phyloP scores from a whole-genome alignment of 2,888 invertebrate genomes.

The Philereme vetulata region DNA sequence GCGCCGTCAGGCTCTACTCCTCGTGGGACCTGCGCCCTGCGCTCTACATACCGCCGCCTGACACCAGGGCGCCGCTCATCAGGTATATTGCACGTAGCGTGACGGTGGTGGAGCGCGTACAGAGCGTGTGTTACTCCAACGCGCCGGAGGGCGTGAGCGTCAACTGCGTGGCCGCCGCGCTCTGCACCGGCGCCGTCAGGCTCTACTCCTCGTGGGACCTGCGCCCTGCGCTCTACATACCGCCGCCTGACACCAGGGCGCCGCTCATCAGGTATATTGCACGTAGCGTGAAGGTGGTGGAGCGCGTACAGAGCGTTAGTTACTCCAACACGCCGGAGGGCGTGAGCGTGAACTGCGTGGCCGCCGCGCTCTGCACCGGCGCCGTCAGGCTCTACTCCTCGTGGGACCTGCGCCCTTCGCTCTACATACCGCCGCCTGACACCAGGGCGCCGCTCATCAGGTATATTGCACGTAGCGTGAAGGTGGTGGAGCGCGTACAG shows the following conservation, averaged over 20 bases:
- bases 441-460: constrained; percentile 40
- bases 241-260: constrained; percentile 42
- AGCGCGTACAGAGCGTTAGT: constrained; percentile 88
- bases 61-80: constrained; percentile 37
- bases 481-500: constrained; percentile 85
- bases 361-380: constrained; percentile 90
- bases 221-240: constrained; percentile 85
- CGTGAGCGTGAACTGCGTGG: constrained; percentile 89
- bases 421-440: constrained; percentile 75
- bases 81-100: constrained; percentile 64
- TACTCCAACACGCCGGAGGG: constrained; percentile 93
- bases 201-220: constrained; percentile 94
- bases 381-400: constrained; percentile 92
- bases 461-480: constrained; percentile 65
- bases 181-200: constrained; percentile 89
- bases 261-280: constrained; percentile 45
- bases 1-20: constrained; percentile 91
- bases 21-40: constrained; percentile 91
- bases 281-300: constrained; percentile 79
- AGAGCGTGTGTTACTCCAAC: constrained; percentile 90
- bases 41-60: constrained; percentile 77
- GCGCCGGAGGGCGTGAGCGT: constrained; percentile 90
- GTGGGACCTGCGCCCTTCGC: constrained; percentile 90
- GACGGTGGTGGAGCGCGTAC: constrained; percentile 84
- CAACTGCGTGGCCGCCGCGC: constrained; percentile 92